Evolutionary conservation across 1,140 invertebrate species (phyloP), one percentile per base, ranked within the genome.

Genomic region (Temnothorax nylanderi): DNA sequence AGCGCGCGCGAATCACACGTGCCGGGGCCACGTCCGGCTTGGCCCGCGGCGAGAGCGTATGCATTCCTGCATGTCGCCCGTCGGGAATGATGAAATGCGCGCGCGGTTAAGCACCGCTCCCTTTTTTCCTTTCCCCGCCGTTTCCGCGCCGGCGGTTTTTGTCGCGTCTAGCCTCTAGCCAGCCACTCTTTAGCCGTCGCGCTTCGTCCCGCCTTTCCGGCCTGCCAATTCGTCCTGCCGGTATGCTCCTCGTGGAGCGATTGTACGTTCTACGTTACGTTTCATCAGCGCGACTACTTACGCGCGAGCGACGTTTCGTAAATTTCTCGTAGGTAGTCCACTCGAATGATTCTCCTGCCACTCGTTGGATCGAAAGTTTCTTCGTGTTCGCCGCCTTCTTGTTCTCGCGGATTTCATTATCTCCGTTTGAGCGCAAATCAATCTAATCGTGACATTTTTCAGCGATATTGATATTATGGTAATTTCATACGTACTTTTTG

Each of bases 41-140:
- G 44, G 56, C 41, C 65, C 18, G 65, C 78, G 65, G 78, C 77
- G 44, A 8, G 62, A 64, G 47, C 21, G 64, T 47, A 44, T 37
- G 78, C 64, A 88, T 88, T 85, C 64, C 87, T 51, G 16, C 34
- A 21, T 74, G 78, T 72, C 78, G 60, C 77, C 37, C 62, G 41
- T 44, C 47, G 56, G 54, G 34, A 51, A 81, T 80, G 65, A 86
- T 86, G 64, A 49, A 86, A 86, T 41, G 47, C 49, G 41, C 58
- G 49, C 47, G 41, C 58, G 67, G 37, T 26, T 6, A 47, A 60
- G 26, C 67, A 47, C 18, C 51, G 80, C 80, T 74, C 67, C 37
- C 54, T 26, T 74, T 81, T 72, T 74, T 41, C 69, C 47, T 74
- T 41, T 21, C 54, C 41, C 37, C 3, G 37, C 37, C 32, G 41